Percentiles rank a stretch among this genome's conserved stretches.
phyloP scores from a whole-genome alignment of 2,888 invertebrate genomes.

The Elmis aenea region DNA sequence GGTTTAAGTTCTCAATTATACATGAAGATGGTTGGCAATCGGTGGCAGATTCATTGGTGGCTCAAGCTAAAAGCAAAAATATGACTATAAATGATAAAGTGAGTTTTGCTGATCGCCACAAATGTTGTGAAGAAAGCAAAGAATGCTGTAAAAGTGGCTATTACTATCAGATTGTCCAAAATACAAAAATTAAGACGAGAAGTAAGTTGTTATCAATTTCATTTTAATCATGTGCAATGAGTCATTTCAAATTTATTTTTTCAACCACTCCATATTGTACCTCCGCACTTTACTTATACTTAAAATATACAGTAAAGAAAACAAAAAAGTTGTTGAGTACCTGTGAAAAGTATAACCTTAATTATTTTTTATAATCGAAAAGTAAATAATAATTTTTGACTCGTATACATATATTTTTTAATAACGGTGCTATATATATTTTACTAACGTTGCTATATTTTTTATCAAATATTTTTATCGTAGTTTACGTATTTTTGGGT shows the following conservation, averaged over 20 bases:
- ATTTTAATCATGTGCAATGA: too few relatives aligned
- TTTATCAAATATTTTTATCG: conserved; percentile 37
- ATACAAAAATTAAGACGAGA: conserved; percentile 80
- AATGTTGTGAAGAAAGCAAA: conserved; percentile 71
- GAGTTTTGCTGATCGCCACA: conserved; percentile 64
- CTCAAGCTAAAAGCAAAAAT: conserved; percentile 69
- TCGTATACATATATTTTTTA: background rate
- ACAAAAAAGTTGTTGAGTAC: too few relatives aligned
- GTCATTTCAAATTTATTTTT: too few relatives aligned
- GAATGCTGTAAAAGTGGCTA: conserved; percentile 73
- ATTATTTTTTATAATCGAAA: background rate
- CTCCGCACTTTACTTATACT: too few relatives aligned
- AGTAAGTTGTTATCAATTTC: too few relatives aligned
- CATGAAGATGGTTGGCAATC: conserved; percentile 77
- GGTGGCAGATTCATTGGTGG: conserved; percentile 74
- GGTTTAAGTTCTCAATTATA: conserved; percentile 90
- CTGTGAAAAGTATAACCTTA: too few relatives aligned
- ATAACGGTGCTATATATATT: background rate
- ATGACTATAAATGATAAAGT: conserved; percentile 79
- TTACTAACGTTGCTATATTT: background rate
- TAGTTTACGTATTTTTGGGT: conserved; percentile 94
- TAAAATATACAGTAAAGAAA: too few relatives aligned
- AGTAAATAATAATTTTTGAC: background rate
- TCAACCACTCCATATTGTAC: too few relatives aligned
- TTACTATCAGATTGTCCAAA: conserved; percentile 80